Evolutionary conservation across 2,797 vertebrate genomes (phyloP), one percentile per base, ranked within the genome.

Genomic region (Selene dorsalis): DNA sequence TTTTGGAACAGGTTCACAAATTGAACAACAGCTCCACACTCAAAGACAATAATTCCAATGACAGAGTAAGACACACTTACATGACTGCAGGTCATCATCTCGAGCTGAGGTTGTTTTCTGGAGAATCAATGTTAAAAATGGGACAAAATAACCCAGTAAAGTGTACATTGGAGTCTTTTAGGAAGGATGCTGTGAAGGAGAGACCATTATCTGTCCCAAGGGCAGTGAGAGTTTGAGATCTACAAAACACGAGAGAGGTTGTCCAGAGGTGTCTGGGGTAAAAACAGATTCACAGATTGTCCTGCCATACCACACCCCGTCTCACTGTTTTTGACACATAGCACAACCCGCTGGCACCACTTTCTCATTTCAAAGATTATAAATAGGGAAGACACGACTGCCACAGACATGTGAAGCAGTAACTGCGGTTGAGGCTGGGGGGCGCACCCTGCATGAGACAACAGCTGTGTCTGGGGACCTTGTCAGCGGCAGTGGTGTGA

Each of bases 121-220:
- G 83, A 89, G 84, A 86, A 90, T 80, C 75, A 91, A 84, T 3
- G 78, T 87, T 84, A 94, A 80, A 68, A 94, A 92, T 50, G 89
- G 86, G 6, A 90, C 56, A n/a, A 70, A 89, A 79, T 91, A 82
- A 79, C 77, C 88, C 82, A 94, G 83, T 35, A 94, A 13, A 5
- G 89, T 85, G 87, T 90, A 90, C 88, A 94, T 84, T 35, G 84
- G 73, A 89, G 87, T 41, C 50, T 75, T 76, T 70, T 38, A 47
- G 13, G 10, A 63, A 18, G 38, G 69, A 64, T 20, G 20, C 35
- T 41, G 55, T 18, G 39, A 78, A 32, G 24, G 63, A 86, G 67
- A 69, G 75, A 91, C 64, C 93, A 93, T 94, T 69, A 88, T 80
- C 50, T 77, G 24, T 30, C 18, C 41, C 28, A 35, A 52, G 28